Conservation (phyloP, 2,797 vertebrate genomes). For the Sebastes flavidus region DNA sequence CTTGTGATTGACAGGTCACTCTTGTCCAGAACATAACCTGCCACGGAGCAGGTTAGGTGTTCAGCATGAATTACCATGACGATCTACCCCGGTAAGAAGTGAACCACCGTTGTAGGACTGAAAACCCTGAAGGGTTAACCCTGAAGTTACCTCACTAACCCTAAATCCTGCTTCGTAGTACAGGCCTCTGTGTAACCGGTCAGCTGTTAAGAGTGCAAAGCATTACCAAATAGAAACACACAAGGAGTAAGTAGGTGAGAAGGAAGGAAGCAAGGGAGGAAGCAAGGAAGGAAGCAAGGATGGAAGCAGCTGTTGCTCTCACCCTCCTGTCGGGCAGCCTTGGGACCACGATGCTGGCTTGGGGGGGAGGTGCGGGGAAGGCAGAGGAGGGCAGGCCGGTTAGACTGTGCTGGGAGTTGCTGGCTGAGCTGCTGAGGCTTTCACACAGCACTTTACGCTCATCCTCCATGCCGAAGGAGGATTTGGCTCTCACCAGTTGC, state of each 20-base stretch:
- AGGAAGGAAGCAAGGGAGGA: neutral
- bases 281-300: neutral
- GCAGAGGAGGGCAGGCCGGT: neutral
- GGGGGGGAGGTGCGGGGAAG: conserved; percentile 7
- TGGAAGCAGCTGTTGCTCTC: conserved; percentile 60
- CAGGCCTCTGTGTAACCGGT: neutral
- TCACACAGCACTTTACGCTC: conserved; percentile 59
- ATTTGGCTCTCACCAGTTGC: conserved; percentile 53
- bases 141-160: too few relatives aligned
- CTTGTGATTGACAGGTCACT: too few relatives aligned
- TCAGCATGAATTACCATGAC: too few relatives aligned
- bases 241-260: neutral
- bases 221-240: neutral
- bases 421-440: conserved; percentile 73
- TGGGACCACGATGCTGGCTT: neutral
- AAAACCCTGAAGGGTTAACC: too few relatives aligned
- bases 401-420: conserved; percentile 77
- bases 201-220: neutral
- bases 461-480: conserved; percentile 31
- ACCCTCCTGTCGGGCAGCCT: conserved; percentile 60
- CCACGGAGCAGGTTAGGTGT: too few relatives aligned
- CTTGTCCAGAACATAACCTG: too few relatives aligned
- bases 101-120: too few relatives aligned
- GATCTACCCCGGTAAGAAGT: too few relatives aligned
- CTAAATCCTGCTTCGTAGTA: too few relatives aligned